Percentiles rank a stretch among this genome's conserved stretches.
These are phyloP conservation scores for Oxystoma pomonae DNA, from an alignment of 2,888 invertebrate species.

Conservation along the genomic window DNA sequence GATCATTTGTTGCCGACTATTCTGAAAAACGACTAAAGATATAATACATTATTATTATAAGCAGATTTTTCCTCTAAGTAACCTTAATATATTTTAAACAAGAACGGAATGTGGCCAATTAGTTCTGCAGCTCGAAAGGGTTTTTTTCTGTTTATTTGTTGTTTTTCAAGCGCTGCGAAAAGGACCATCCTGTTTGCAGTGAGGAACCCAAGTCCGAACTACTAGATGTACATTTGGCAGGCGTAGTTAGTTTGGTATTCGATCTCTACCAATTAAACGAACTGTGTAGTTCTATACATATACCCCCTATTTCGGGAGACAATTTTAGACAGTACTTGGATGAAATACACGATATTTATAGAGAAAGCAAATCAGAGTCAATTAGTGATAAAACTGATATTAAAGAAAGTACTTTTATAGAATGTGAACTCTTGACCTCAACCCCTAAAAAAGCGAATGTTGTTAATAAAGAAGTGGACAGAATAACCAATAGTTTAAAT, in stretches of 20 bases:
- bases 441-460: conserved; percentile 20
- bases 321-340: conserved; percentile 26
- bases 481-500: conserved; percentile 4
- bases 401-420: conserved; percentile 15
- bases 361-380: conserved; percentile 17
- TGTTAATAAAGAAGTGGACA: conserved; percentile 2
- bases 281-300: conserved; percentile 29
- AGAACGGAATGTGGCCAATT: too few relatives aligned
- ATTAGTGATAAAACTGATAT: neutral
- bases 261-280: conserved; percentile 31
- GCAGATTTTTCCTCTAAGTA: too few relatives aligned
- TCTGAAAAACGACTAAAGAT: conserved; percentile 17
- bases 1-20: conserved; percentile 29
- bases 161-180: conserved; percentile 26
- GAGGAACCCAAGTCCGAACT: conserved; percentile 30
- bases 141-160: conserved; percentile 29
- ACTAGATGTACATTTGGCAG: conserved; percentile 31
- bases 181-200: conserved; percentile 28
- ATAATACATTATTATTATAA: too few relatives aligned
- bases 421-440: conserved; percentile 10
- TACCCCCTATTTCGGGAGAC: conserved; percentile 27
- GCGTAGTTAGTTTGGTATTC: conserved; percentile 29
- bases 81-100: too few relatives aligned
- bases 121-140: too few relatives aligned
- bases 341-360: conserved; percentile 30